Evolutionary conservation across 2,888 invertebrate species (phyloP).

Genomic region (Leptopilina syphax): DNA sequence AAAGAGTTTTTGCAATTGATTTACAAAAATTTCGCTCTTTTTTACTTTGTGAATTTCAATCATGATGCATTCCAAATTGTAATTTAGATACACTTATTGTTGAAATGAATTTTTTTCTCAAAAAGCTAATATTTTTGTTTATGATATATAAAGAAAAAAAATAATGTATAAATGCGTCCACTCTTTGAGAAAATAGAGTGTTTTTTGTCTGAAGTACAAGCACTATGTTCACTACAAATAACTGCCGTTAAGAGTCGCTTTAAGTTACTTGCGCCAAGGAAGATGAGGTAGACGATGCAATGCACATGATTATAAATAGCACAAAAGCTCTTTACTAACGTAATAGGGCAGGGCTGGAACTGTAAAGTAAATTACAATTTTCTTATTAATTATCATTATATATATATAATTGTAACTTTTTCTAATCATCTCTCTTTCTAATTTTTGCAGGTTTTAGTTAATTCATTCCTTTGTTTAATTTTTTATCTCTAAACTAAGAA

Average conservation of each 20-base stretch:
- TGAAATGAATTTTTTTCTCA: background rate
- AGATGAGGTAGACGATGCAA: conserved; percentile 65
- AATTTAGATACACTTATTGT: conserved; percentile 21
- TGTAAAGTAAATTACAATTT: conserved; percentile 70
- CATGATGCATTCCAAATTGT: conserved; percentile 27
- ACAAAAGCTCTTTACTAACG: conserved; percentile 70
- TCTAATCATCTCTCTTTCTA: conserved; percentile 50
- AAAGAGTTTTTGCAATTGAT: background rate
- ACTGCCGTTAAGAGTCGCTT: conserved; percentile 68
- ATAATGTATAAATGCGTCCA: conserved; percentile 9
- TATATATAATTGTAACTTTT: conserved; percentile 58
- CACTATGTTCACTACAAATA: conserved; percentile 38
- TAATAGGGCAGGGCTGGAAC: conserved; percentile 66
- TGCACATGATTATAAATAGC: conserved; percentile 76
- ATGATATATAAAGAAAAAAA: background rate
- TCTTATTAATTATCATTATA: conserved; percentile 54
- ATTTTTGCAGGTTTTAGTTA: conserved; percentile 58
- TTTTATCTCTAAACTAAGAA: conserved; percentile 49
- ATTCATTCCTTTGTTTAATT: conserved; percentile 64
- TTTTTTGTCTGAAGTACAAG: conserved; percentile 45
- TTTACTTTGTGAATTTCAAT: background rate
- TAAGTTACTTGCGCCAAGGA: conserved; percentile 62
- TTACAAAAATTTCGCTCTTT: background rate
- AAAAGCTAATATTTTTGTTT: conserved; percentile 21
- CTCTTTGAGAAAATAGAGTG: conserved; percentile 3